phyloP scores from a whole-genome alignment of 2,113 vertebrate genomes.

The Lepisosteus oculatus region DNA sequence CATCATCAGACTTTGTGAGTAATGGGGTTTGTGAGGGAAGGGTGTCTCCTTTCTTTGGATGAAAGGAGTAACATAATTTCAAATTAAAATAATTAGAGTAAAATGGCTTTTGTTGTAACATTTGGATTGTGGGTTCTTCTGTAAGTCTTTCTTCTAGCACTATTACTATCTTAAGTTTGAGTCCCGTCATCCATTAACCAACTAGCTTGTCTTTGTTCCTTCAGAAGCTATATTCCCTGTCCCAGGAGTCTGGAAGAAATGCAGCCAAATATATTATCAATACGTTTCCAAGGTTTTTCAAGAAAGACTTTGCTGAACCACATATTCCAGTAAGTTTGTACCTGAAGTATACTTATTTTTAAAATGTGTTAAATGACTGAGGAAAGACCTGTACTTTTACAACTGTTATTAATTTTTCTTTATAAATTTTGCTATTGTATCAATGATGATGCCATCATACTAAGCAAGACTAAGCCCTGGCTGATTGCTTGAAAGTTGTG shows the following conservation, averaged over 20 bases:
- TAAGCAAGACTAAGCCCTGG: no score
- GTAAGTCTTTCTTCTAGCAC: no score
- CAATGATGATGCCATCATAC: no score
- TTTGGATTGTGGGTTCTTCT: no score
- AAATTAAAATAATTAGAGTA: no score
- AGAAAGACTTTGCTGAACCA: slow-evolving; percentile 82
- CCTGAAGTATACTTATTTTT: not conserved
- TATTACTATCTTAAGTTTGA: not conserved
- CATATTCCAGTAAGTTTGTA: slow-evolving; percentile 75
- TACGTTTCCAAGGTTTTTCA: slow-evolving; percentile 81
- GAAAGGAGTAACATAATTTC: no score
- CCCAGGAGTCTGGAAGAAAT: slow-evolving; percentile 81
- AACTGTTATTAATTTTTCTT: no score
- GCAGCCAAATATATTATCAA: slow-evolving; percentile 83
- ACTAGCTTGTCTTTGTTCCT: slow-evolving; percentile 7
- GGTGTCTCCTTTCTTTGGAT: no score
- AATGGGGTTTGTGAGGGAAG: not conserved
- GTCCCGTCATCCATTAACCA: not conserved
- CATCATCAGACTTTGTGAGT: slow-evolving; percentile 70
- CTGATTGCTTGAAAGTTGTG: no score
- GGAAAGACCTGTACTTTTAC: not conserved
- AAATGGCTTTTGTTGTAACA: no score
- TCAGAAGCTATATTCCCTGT: slow-evolving; percentile 73
- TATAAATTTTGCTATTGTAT: no score
- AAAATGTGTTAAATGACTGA: not conserved